These are phyloP conservation scores for Achlya flavicornis DNA, from an alignment of 2,888 invertebrate genomes.

Conservation along the genomic window DNA sequence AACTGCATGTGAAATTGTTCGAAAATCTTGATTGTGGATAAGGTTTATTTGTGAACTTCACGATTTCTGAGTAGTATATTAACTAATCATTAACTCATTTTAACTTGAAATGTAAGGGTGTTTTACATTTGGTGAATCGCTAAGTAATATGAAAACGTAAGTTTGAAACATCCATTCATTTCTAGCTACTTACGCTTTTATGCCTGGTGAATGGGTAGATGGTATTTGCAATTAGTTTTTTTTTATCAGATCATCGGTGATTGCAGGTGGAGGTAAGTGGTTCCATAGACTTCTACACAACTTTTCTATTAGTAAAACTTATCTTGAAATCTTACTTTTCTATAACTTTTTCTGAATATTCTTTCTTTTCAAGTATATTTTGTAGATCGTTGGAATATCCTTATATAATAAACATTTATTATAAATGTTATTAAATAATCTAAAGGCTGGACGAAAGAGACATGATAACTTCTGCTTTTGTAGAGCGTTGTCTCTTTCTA, in stretches of 20 bases:
- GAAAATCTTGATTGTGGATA: background rate
- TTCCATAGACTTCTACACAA: background rate
- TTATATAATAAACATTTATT: background rate
- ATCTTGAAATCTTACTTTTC: background rate
- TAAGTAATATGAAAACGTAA: background rate
- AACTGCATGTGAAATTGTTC: background rate
- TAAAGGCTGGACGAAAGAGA: background rate
- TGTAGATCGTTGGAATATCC: background rate
- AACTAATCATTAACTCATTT: background rate
- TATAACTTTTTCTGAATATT: too few relatives aligned
- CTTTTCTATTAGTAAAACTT: background rate
- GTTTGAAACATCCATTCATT: background rate
- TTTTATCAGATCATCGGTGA: background rate
- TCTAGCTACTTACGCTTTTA: background rate
- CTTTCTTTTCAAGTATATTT: too few relatives aligned
- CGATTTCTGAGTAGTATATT: background rate
- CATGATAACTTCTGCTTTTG: background rate
- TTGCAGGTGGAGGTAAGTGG: background rate
- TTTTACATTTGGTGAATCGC: background rate
- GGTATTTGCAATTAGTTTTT: background rate
- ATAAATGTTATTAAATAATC: background rate
- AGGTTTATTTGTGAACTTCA: conserved; percentile 8
- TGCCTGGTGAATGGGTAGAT: conserved; percentile 1
- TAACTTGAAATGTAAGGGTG: background rate
- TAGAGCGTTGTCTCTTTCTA: background rate